phyloP scores from a whole-genome alignment of 2,888 invertebrate genomes.

The Ennomos quercinarius region DNA sequence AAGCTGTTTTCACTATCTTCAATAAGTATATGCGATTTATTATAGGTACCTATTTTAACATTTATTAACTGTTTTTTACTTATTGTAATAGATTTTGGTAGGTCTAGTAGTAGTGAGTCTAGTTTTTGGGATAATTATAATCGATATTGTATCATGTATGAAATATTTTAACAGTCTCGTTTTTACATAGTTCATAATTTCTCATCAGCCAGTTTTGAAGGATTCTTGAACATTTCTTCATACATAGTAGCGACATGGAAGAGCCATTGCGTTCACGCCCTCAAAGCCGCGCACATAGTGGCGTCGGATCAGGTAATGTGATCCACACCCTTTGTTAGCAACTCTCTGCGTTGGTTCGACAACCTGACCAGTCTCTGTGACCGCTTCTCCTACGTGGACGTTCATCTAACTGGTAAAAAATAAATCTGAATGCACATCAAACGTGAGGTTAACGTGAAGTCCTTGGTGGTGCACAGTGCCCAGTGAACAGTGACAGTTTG shows the following conservation, averaged over 20 bases:
- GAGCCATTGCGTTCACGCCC: slow-evolving; percentile 62
- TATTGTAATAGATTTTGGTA: too few species aligned
- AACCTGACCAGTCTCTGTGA: slow-evolving; percentile 77
- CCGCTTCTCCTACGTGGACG: slow-evolving; percentile 74
- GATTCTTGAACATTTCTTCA: slow-evolving; percentile 3
- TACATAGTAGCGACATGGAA: slow-evolving; percentile 32
- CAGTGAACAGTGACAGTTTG: slow-evolving; percentile 49
- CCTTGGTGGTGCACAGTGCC: slow-evolving; percentile 66
- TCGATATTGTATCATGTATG: too few species aligned
- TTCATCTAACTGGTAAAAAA: slow-evolving; percentile 51
- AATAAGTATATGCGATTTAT: too few species aligned
- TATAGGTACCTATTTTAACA: too few species aligned
- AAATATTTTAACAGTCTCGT: too few species aligned
- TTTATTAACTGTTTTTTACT: too few species aligned
- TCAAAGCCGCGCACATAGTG: slow-evolving; percentile 69
- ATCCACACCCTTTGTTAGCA: slow-evolving; percentile 66
- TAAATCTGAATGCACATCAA: slow-evolving; percentile 60
- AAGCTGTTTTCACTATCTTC: too few species aligned
- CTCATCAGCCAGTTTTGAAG: too few species aligned
- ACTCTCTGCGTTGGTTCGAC: slow-evolving; percentile 66
- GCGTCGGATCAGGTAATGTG: slow-evolving; percentile 60
- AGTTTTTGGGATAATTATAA: too few species aligned
- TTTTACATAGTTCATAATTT: too few species aligned
- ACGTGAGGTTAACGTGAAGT: slow-evolving; percentile 43
- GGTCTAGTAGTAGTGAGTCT: too few species aligned